Evolutionary conservation across 2,888 invertebrate genomes (phyloP), one percentile per base, ranked within the genome.

Genomic region (Drosophila prostipennis): DNA sequence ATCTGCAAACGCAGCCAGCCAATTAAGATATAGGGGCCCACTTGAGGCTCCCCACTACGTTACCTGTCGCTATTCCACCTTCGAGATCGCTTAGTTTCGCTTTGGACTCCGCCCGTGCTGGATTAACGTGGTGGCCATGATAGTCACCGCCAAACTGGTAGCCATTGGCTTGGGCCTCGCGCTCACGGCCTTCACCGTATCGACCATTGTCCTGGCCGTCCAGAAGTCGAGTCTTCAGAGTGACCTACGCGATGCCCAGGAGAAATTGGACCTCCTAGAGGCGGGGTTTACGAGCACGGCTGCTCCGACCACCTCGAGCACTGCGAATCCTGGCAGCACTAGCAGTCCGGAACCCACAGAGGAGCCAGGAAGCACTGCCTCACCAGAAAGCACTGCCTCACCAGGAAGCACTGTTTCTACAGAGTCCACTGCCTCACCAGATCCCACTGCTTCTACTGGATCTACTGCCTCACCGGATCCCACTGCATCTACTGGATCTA

Each of bases 141-240:
- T 91, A 54, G 75, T 91, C 29, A 87, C 89, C 3, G 80, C 87
- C 1, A 91, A 91, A 64, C 36, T 89, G 53, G 73, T 91, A 3
- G 63, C 89, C 13, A 89, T 91, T 57, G 72, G 70, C 3, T 78
- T 91, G 52, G 79, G 89, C 37, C 76, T 91, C 57, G 87, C 90
- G 4, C 76, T 91, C 6, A 89, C 88, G 1, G 91, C 90, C 36
- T 93, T 95, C 29, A 90, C 93, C 2, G 90, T 94, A 11, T 92
- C 94, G 0, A 94, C 94, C 0, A 91, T 94, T 58, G 92, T 93
- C 10, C 87, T 94, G 51, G 93, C 93, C 1, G 92, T 93, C 11
- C 89, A 93, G 61, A 93, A 93, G 61, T 36, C 89, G 1, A 81
- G 83, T 55, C 71, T 91, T 11, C 34, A 76, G 53, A 55, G 78